Evolutionary conservation across 2,888 invertebrate species (phyloP), one percentile per base, ranked within the genome.

Genomic region (Acronicta leporina): DNA sequence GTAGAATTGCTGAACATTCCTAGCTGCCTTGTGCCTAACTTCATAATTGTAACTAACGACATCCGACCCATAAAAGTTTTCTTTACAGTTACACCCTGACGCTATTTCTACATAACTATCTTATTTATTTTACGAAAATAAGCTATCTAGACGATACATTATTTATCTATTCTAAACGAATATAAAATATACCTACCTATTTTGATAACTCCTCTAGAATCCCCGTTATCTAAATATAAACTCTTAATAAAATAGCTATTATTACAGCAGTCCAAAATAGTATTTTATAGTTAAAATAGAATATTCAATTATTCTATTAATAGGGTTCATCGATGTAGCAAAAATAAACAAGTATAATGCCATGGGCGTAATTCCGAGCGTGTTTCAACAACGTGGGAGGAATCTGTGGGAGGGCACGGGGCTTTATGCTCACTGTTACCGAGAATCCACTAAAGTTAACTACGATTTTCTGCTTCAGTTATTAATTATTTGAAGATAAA

Each of bases 311-410:
- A 20, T 13, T 49, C 48, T 68, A 68, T 63, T 35, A 57, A 53
- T 46, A 58, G n/a, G 9, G 1, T 58, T 41, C 16, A 49, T 52
- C 50, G 41, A 59, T 27, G 53, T 41, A 44, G 52, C 58, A 48
- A 49, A 55, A 60, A 61, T 64, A 68, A 62, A 65, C 42, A 51
- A 15, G 27, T 14, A 27, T 47, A 25, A 47, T 27, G 14, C 16
- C 42, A 59, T 48, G 59, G 20, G 16, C 43, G 50, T 44, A 41
- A 33, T 30, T 41, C 20, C 8, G 25, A 14, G 20, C 40, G 13
- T 46, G 42, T 49, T 59, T 46, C 14, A 49, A 13, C 15, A 11
- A 53, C 50, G 70, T 64, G 61, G 75, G 73, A 15, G 42, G 58
- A 49, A 38, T 13, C 55, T 50, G 59, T 60, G 27, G 58, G 62